These are phyloP conservation scores for Toxostoma redivivum DNA, from an alignment of 2,113 vertebrate species.

Conservation along the genomic window DNA sequence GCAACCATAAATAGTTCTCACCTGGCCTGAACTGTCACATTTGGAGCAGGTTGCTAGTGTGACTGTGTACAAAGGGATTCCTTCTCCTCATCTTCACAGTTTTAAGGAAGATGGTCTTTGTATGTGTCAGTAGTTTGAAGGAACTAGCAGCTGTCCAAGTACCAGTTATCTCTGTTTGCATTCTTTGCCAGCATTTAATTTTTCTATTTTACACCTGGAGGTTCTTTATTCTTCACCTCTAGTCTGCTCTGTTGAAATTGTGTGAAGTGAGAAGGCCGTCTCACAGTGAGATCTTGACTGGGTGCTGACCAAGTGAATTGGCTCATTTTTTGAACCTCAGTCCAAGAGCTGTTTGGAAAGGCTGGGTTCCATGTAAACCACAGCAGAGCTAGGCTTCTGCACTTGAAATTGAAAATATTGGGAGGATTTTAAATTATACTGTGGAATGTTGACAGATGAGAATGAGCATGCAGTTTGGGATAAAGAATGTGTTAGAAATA, in stretches of 20 bases:
- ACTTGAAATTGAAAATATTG: not conserved
- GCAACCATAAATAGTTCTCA: not conserved
- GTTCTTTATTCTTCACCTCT: not conserved
- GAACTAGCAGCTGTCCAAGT: not conserved
- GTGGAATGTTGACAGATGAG: conserved; percentile 47
- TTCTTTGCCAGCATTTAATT: not conserved
- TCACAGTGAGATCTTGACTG: not conserved
- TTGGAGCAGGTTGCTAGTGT: not conserved
- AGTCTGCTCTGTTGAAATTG: not conserved
- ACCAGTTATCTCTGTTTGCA: not conserved
- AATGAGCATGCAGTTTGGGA: conserved; percentile 6
- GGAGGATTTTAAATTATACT: conserved; percentile 38
- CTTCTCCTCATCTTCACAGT: not conserved
- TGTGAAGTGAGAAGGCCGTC: not conserved
- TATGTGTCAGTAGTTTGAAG: not conserved
- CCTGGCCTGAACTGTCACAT: not conserved
- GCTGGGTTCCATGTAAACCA: conserved; percentile 41
- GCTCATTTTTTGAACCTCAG: not conserved
- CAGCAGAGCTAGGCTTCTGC: conserved; percentile 2
- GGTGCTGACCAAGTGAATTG: not conserved
- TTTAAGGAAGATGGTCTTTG: not conserved
- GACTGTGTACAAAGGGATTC: not conserved
- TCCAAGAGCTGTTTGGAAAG: conserved; percentile 28
- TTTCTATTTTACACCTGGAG: conserved; percentile 12
- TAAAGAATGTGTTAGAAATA: conserved; percentile 25